Conservation (phyloP, 2,888 invertebrate genomes). For the Notodonta dromedarius region DNA sequence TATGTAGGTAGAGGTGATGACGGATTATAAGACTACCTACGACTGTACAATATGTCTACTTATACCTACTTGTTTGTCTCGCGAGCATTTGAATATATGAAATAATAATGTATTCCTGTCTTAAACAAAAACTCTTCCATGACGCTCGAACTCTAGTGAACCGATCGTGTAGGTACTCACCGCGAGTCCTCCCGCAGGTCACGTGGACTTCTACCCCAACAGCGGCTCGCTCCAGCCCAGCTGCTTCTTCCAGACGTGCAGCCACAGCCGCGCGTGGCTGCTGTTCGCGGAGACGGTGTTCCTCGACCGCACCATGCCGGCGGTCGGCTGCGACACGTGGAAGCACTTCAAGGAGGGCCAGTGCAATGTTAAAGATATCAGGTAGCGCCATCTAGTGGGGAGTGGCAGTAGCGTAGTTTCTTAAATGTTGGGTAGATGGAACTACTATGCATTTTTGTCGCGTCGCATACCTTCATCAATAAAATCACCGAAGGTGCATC, state of each 20-base stretch:
- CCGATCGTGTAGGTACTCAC: neutral
- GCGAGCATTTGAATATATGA: no score
- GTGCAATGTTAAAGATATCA: constrained; percentile 45
- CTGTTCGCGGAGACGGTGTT: constrained; percentile 58
- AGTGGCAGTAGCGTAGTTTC: neutral
- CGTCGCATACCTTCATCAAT: no score
- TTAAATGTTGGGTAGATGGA: neutral
- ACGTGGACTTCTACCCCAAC: constrained; percentile 74
- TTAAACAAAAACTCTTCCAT: no score
- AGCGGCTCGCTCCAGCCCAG: constrained; percentile 66
- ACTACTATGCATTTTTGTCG: no score
- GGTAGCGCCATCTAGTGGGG: constrained; percentile 38
- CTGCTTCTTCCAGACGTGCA: constrained; percentile 68
- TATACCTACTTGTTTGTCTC: no score
- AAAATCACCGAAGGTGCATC: no score
- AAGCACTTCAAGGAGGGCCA: constrained; percentile 49
- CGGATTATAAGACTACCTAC: no score
- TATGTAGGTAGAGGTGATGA: no score
- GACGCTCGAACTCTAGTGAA: neutral
- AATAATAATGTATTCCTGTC: no score
- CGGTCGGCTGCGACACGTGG: constrained; percentile 53
- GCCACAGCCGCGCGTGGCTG: constrained; percentile 67
- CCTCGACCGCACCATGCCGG: constrained; percentile 47
- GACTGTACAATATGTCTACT: no score
- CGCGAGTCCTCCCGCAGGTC: constrained; percentile 49